A percentile compares a stretch with the other conserved stretches of the same genome.
Evolutionary conservation across 2,888 invertebrate species (phyloP).

Genomic region (Dascillus cervinus): DNA sequence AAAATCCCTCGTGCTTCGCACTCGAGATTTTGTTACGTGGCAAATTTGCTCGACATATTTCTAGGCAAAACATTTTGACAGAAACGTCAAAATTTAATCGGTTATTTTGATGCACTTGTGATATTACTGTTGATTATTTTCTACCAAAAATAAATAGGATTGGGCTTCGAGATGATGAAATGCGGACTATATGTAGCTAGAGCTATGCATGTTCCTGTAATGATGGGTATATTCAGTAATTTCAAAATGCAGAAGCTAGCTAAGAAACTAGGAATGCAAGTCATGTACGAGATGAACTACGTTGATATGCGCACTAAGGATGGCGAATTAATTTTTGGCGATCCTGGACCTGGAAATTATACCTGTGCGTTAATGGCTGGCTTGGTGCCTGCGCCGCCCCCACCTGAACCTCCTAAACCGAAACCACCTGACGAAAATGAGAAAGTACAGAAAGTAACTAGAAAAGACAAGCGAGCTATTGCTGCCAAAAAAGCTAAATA

Average conservation of each 20-base stretch:
- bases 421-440: conserved; percentile 3
- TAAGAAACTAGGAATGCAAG: conserved; percentile 30
- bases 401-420: conserved; percentile 15
- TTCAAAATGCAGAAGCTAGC: conserved; percentile 30
- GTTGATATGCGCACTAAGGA: conserved; percentile 38
- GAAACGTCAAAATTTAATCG: too few species aligned
- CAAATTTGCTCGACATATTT: too few species aligned
- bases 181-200: conserved; percentile 31
- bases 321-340: conserved; percentile 41
- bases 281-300: conserved; percentile 39
- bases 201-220: conserved; percentile 29
- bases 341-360: conserved; percentile 47
- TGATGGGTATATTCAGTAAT: conserved; percentile 32
- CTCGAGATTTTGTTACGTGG: too few species aligned
- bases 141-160: too few species aligned
- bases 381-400: conserved; percentile 23
- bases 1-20: too few species aligned
- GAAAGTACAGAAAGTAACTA: conserved; percentile 9
- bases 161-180: conserved; percentile 27
- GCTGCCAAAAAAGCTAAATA: conserved; percentile 9
- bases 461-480: conserved; percentile 13
- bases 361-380: conserved; percentile 40
- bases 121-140: too few species aligned
- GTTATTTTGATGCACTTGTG: too few species aligned
- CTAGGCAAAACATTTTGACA: too few species aligned